Evolutionary conservation across 2,797 vertebrate genomes (phyloP).

Genomic region (Naso thynnoides): DNA sequence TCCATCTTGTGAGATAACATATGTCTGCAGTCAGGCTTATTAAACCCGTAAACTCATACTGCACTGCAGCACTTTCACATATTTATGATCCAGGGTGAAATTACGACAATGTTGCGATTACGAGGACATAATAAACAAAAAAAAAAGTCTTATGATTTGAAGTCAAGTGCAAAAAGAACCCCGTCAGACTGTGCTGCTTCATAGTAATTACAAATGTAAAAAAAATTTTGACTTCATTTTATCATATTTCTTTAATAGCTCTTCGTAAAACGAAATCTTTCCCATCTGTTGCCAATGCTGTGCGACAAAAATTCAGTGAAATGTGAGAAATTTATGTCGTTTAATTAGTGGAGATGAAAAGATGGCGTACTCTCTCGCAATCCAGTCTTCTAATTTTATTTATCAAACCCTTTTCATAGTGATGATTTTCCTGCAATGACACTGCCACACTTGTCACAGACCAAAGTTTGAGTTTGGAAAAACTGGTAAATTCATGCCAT

Average conservation of each 20-base stretch:
- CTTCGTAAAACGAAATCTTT: not conserved
- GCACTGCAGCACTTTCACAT: not conserved
- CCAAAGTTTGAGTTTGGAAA: constrained; percentile 41
- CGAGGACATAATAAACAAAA: not conserved
- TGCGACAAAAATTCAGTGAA: constrained; percentile 21
- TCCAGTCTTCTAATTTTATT: constrained; percentile 45
- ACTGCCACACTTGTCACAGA: constrained; percentile 42
- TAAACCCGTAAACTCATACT: not conserved
- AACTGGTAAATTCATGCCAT: constrained; percentile 55
- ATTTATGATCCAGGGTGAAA: not conserved
- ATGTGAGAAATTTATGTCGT: constrained; percentile 51
- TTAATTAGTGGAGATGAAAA: constrained; percentile 62
- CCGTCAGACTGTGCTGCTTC: not conserved
- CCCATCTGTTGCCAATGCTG: constrained; percentile 7
- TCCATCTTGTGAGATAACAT: not conserved
- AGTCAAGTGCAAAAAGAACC: not conserved
- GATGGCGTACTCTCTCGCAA: constrained; percentile 2
- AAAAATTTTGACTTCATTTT: not conserved
- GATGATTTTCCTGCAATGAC: constrained; percentile 46
- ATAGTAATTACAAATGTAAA: not conserved
- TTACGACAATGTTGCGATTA: not conserved
- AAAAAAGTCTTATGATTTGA: constrained; percentile 3
- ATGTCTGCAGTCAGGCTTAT: not conserved
- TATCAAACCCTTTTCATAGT: constrained; percentile 36
- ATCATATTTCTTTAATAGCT: not conserved